Base-by-base conservation (phyloP, 2,888 invertebrate species). In the Phaonia tiefii region DNA sequence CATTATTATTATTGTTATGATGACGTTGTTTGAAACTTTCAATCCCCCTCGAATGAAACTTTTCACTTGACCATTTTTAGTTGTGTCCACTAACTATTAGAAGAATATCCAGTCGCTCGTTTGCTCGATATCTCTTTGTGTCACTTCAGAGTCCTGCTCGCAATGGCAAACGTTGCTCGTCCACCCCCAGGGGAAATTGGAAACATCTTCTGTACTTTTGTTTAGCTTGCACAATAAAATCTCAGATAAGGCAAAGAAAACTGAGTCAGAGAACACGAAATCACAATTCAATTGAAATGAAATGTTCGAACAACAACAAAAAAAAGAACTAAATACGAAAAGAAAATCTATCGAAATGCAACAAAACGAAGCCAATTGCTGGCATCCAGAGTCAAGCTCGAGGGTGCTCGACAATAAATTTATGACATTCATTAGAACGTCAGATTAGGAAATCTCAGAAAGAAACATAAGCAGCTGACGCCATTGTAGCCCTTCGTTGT, bases 371-470 rank as follows among this genome's bases (percentile, higher is more conserved):
- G 89, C 89, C 89, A 89, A 89, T 89, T 81, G 75, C 54, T 63
- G 20, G 11, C 63, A 69, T 67, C 58, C 66, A 51, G 25, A 22
- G 75, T 73, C 80, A 71, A 78, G 77, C 84, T 84, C 80, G 83
- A 84, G 85, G 84, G 85, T 84, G 85, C 87, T 87, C 82, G 84
- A 85, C 88, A 86, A 89, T 88, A 89, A 89, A 89, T 89, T 89
- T 89, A 89, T 89, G 89, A 89, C 89, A 89, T 89, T 89, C 89
- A 89, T 89, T 89, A 89, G 89, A 89, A 88, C 86, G 89, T 87
- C 88, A 87, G 89, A 89, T 89, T 89, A 89, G 86, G 88, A 86
- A 88, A 87, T 88, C 83, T 86, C 84, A 72, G n/a, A 54, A 63
- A 44, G 75, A 81, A 67, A 84, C 81, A 84, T 84, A 86, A 86